Conservation (phyloP, 2,797 vertebrate genomes). For the Spea hammondii region DNA sequence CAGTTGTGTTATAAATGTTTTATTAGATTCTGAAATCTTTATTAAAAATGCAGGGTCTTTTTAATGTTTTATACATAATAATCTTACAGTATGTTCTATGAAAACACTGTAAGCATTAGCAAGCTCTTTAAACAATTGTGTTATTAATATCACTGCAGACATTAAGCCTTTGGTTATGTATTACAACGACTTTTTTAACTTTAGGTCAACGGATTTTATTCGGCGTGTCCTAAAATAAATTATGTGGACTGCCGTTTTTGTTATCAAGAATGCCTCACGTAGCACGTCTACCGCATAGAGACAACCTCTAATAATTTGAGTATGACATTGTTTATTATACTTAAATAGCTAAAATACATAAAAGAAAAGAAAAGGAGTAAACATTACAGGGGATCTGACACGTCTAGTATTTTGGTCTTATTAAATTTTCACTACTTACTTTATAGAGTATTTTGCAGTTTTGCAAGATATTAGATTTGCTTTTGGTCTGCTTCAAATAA, state of each 20-base stretch:
- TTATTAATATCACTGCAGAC: constrained; percentile 48
- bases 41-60: constrained; percentile 42
- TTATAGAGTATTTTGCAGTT: too few species aligned
- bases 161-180: constrained; percentile 38
- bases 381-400: too few species aligned
- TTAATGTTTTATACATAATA: constrained; percentile 51
- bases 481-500: too few species aligned
- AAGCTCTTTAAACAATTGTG: constrained; percentile 25
- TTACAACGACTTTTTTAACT: constrained; percentile 43
- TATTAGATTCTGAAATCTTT: constrained; percentile 37
- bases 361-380: too few species aligned
- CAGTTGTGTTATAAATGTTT: constrained; percentile 39
- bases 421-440: too few species aligned
- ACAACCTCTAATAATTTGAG: constrained; percentile 41
- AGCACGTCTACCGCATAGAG: constrained; percentile 39
- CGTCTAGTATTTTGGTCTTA: too few species aligned
- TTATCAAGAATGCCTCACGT: constrained; percentile 27
- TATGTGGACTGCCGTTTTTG: constrained; percentile 39
- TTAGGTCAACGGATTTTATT: constrained; percentile 45
- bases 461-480: too few species aligned
- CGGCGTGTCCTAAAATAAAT: constrained; percentile 39
- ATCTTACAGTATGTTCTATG: constrained; percentile 15
- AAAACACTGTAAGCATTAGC: constrained; percentile 38
- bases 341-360: constrained; percentile 23
- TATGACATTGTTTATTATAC: constrained; percentile 36